These are phyloP conservation scores for Protobothrops mucrosquamatus DNA, from an alignment of 2,113 vertebrate species.

Conservation along the genomic window DNA sequence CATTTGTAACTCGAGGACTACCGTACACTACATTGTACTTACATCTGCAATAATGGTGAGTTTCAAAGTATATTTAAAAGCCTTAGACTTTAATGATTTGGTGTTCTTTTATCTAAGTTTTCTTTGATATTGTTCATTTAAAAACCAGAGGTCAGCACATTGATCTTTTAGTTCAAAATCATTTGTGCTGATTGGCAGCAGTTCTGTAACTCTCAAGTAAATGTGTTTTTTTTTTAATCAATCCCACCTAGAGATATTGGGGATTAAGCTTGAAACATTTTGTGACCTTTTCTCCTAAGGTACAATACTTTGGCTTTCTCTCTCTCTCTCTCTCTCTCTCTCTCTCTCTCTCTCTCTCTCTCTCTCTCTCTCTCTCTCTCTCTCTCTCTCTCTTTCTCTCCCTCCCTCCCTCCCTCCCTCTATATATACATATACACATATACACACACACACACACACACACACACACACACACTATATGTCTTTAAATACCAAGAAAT, in stretches of 20 bases:
- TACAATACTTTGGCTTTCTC: no score
- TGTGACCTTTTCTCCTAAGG: background rate
- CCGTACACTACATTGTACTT: background rate
- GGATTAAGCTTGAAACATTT: background rate
- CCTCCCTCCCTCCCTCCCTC: no score
- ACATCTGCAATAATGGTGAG: background rate
- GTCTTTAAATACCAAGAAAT: background rate
- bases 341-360: no score
- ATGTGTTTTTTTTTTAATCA: background rate
- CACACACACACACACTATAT: no score
- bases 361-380: no score
- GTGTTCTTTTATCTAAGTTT: background rate
- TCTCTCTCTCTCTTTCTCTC: no score
- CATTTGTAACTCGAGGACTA: no score
- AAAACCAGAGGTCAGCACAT: background rate
- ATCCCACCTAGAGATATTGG: background rate
- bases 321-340: no score
- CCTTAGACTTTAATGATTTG: background rate
- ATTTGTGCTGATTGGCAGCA: background rate
- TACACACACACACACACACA: no score
- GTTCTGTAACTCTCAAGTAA: background rate
- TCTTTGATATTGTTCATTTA: background rate
- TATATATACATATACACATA: no score
- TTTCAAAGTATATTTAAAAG: background rate
- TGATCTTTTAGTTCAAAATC: background rate